These are phyloP conservation scores for Drosophila suboccidentalis DNA, from an alignment of 2,888 invertebrate genomes.

Conservation along the genomic window DNA sequence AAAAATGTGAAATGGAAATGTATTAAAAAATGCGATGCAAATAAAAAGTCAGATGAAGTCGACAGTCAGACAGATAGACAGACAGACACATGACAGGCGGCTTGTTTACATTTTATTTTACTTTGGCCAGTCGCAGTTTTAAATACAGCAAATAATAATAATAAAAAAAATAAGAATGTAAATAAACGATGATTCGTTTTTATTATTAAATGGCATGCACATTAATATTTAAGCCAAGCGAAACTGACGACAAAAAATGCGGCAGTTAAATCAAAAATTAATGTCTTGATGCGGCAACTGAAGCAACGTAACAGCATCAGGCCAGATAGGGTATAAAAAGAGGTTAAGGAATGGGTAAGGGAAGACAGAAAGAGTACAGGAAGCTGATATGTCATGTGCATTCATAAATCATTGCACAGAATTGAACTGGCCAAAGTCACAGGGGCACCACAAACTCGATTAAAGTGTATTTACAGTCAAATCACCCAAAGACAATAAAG, in stretches of 20 bases:
- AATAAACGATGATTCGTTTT: constrained; percentile 38
- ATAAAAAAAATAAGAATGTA: constrained; percentile 9
- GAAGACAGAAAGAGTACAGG: constrained; percentile 57
- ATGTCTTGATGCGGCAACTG: constrained; percentile 67
- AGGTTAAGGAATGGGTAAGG: background rate
- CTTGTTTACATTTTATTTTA: constrained; percentile 26
- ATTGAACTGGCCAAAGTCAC: constrained; percentile 70
- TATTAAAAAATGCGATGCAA: constrained; percentile 21
- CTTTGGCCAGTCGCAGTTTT: constrained; percentile 28
- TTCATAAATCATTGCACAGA: constrained; percentile 84
- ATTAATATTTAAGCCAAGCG: constrained; percentile 61
- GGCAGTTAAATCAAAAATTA: constrained; percentile 68
- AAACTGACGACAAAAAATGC: constrained; percentile 33
- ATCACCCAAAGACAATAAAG: constrained; percentile 19
- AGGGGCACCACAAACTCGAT: constrained; percentile 48
- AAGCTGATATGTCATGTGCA: constrained; percentile 83
- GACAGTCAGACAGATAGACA: background rate
- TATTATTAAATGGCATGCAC: constrained; percentile 58
- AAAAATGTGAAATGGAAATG: constrained; percentile 13
- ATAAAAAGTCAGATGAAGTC: constrained; percentile 36
- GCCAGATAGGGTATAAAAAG: background rate
- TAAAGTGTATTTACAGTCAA: constrained; percentile 48
- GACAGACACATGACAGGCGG: background rate
- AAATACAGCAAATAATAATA: constrained; percentile 38
- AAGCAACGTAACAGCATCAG: constrained; percentile 24